Evolutionary conservation across 2,888 invertebrate species (phyloP).

Genomic region (Leptarthrus brevirostris): DNA sequence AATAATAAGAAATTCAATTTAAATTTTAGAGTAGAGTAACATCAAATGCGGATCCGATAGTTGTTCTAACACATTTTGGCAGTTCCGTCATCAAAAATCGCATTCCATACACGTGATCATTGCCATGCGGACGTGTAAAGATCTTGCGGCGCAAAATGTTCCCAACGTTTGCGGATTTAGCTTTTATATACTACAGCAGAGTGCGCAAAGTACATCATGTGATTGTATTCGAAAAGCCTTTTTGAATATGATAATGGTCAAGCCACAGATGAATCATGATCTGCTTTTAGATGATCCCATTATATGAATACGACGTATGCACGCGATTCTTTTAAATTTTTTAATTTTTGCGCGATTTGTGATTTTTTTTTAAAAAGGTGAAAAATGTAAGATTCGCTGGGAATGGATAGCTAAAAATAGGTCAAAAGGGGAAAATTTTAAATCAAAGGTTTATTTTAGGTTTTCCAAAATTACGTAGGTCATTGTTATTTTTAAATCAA

Average conservation of each 20-base stretch:
- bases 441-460: no score
- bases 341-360: background rate
- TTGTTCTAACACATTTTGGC: constrained; percentile 25
- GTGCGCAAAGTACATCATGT: background rate
- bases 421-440: no score
- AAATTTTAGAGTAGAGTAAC: constrained; percentile 1
- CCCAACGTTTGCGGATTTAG: constrained; percentile 8
- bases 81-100: constrained; percentile 42
- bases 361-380: background rate
- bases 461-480: no score
- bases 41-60: background rate
- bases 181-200: background rate
- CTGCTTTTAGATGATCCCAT: constrained; percentile 48
- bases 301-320: constrained; percentile 12
- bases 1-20: background rate
- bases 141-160: constrained; percentile 40
- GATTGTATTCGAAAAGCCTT: constrained; percentile 21
- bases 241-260: constrained; percentile 47
- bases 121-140: constrained; percentile 9
- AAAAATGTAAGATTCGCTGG: background rate
- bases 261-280: constrained; percentile 41
- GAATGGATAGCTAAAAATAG: background rate
- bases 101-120: constrained; percentile 40
- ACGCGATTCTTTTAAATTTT: background rate
- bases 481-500: no score